Evolutionary conservation across 2,888 invertebrate species (phyloP).

Genomic region (Apeira syringaria): DNA sequence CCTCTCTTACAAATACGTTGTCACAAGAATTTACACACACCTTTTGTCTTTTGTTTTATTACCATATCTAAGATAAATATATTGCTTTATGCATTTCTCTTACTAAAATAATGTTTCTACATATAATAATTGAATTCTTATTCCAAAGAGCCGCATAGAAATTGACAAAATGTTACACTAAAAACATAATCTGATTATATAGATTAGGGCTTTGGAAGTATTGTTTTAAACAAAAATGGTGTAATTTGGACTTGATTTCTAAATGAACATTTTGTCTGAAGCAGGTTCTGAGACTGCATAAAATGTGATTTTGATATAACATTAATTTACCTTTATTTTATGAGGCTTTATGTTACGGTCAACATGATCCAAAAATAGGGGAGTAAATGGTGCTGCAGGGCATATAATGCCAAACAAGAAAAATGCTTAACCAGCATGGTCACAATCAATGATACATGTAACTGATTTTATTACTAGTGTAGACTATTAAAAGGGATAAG

Average conservation of each 20-base stretch:
- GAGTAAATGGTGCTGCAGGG: no score
- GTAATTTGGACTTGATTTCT: conserved; percentile 8
- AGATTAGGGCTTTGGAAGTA: conserved; percentile 27
- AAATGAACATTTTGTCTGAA: conserved; percentile 1
- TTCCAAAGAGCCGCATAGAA: conserved; percentile 65
- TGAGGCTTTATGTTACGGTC: no score
- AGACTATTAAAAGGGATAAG: no score
- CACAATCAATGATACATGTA: no score
- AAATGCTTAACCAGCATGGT: no score
- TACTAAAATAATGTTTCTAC: conserved; percentile 62
- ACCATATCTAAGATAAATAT: conserved; percentile 58
- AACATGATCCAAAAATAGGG: background rate
- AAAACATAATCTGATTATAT: conserved; percentile 33
- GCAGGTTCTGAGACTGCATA: background rate
- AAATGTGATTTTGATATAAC: background rate
- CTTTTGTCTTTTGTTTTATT: conserved; percentile 53
- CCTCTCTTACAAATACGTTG: conserved; percentile 66
- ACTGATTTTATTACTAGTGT: no score
- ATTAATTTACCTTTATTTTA: background rate
- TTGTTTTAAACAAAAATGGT: conserved; percentile 4
- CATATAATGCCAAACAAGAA: no score
- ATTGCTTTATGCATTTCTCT: conserved; percentile 60
- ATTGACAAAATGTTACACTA: conserved; percentile 61
- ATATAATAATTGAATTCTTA: conserved; percentile 68
- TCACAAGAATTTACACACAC: conserved; percentile 70